Evolutionary conservation across 2,113 vertebrate species (phyloP).

Genomic region (Phocoena sinus): DNA sequence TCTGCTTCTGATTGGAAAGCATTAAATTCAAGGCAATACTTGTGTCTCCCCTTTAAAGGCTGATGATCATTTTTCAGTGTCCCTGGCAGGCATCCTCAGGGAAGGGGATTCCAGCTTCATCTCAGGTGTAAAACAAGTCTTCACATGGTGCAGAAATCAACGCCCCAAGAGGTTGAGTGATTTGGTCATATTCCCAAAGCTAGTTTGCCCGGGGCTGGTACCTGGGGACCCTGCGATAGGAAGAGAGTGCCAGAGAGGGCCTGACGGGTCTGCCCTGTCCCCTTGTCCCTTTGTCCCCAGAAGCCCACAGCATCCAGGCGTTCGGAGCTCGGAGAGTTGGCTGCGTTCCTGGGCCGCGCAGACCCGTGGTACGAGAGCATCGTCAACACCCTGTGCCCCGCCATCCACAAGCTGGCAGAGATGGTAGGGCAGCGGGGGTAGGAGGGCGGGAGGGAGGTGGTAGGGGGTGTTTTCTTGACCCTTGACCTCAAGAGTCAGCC

Average conservation of each 20-base stretch:
- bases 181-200: background rate
- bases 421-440: slow-evolving; percentile 81
- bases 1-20: background rate
- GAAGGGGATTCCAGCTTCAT: background rate
- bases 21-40: background rate
- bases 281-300: slow-evolving; percentile 14
- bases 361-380: slow-evolving; percentile 94
- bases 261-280: fast-evolving
- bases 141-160: background rate
- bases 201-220: background rate
- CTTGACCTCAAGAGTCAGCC: background rate
- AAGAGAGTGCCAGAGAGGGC: background rate
- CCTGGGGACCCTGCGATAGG: background rate
- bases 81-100: background rate
- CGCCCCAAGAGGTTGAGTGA: background rate
- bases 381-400: slow-evolving; percentile 85
- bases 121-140: background rate
- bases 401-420: slow-evolving; percentile 89
- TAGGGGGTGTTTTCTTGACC: background rate
- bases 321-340: slow-evolving; percentile 81
- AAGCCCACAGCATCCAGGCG: background rate
- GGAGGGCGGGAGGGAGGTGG: no score
- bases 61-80: background rate
- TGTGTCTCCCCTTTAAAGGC: background rate
- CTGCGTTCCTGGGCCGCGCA: slow-evolving; percentile 87